Base-by-base conservation (phyloP, 2,113 vertebrate genomes). In the Nesospiza acunhae region DNA sequence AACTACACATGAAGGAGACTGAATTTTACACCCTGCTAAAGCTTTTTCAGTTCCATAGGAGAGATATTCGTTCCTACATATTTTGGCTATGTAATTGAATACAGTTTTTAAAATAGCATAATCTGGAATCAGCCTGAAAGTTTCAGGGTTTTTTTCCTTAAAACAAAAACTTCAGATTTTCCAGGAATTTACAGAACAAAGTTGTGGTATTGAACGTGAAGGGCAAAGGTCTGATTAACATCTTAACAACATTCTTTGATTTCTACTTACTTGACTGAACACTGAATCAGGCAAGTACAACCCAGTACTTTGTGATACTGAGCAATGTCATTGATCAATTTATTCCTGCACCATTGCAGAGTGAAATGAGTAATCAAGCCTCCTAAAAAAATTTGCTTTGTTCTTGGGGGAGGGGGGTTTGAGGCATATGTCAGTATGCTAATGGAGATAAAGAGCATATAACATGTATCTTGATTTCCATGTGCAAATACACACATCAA, bases 161-260 rank as follows among this genome's bases (percentile, higher is more conserved):
- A 63, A 66, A 49, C 16, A 58, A 44, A 90, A 94, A 19, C n/a
- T 77, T 92, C 7, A 83, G 33, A 13, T 87, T 94, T 93, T 60
- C 58, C 26, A 75, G 44, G 44, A 89, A 78, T 75, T 77, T 78
- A 52, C 22, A 68, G 80, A 94, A 86, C 56, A 82, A 72, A 82
- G 33, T 49, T 89, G 52, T 66, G 66, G 9, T 90, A 92, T 89
- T 84, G 91, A 90, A 81, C 0, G 0, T 75, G 69, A 86, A 67
- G 80, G 83, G 50, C 81, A 86, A 94, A 95, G 91, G 87, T 87
- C 87, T 94, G 93, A 94, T 96, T 96, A 94, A 91, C 94, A 87
- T 81, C 87, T 88, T 94, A 87, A 94, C 91, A 84, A 42, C 84
- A 23, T 84, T 73, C 81, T 94, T 95, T 95, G 81, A 90, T 95